Evolutionary conservation across 2,113 vertebrate genomes (phyloP), one percentile per base, ranked within the genome.

Genomic region (Limnothrissa miodon): DNA sequence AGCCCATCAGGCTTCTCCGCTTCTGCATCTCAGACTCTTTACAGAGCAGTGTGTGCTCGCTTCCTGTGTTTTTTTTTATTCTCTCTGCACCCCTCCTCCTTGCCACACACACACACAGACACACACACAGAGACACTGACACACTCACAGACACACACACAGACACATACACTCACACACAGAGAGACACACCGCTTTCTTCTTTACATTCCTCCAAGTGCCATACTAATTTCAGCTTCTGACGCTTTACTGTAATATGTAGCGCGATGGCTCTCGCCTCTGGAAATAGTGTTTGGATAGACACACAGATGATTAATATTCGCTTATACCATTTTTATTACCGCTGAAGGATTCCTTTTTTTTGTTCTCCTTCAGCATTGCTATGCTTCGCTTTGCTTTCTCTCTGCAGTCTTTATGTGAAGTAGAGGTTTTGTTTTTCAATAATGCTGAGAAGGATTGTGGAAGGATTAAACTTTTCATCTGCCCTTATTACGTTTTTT

Each of bases 1-100:
- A 83, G 81, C 83, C 90, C 87, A 89, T 92, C 91, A 91, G 82
- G 87, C 39, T 84, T 56, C 89, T 88, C 81, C 78, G 83, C 90
- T 86, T 85, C 87, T 86, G 87, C 81, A 84, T 85, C 84, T 53
- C 78, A 82, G 87, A 88, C 82, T 90, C 89, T 89, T 91, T 86
- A 83, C 87, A 87, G 84, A 83, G 80, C 83, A 5, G 13, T 74
- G n/a, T 36, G 29, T 33, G 11, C 9, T 33, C 33, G 11, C 8
- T 53, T 21, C 48, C 19, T 21, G 11, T 53, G 1, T 13, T 66
- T 9, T 33, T 29, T 25, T 33, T 25, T 33, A 2, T 2, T 21
- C n/a, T 23, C 59, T 66, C 5, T 29, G 7, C 59, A 9, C 25
- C 59, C 25, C 36, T 25, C 23, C 25, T 7, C 42, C 42, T 42